Base-by-base conservation (phyloP, 2,797 vertebrate genomes). In the Molossus alvarezi region DNA sequence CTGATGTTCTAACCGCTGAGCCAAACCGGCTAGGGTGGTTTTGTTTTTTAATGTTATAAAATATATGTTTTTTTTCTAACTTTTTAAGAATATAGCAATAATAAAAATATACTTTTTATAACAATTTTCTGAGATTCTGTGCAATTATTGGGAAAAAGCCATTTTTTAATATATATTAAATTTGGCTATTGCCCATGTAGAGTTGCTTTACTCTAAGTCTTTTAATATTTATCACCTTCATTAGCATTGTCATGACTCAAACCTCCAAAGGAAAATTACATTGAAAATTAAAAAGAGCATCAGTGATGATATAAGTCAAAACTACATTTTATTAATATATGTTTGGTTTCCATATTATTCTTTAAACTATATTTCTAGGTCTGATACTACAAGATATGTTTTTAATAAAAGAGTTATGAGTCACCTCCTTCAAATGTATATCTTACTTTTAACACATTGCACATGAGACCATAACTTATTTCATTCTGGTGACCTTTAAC, bases 231-330 rank as follows among this genome's bases (percentile, higher is more conserved):
- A 53, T 94, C 65, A 81, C 6, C 29, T 86, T 86, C 29, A 85
- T 97, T 91, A 82, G 15, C 53, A 88, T 96, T 88, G 27, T 95
- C 85, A 97, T 89, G 53, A 82, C 25, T 94, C 93, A 60, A 73
- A 6, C 17, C 75, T 91, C 15, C 45, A 90, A 89, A 94, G 37
- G 33, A 90, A 92, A 80, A 3, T 79, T 91, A 83, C 25, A 85
- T 33, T 91, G 37, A 72, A 82, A 88, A 87, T 93, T 90, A 82
- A 87, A 60, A 65, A 58, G 21, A 75, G 41, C 25, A 62, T 88
- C 41, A 86, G 6, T 83, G 73, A 9, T 93, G n/a, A 81, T 95
- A 23, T 3, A 45, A 81, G n/a, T 96, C 21, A 71, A 55, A 94
- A 48, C 62, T 81, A 21, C 3, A 69, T 91, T 79, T 79, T 83